Percentiles rank a stretch among this genome's conserved stretches.
phyloP scores from a whole-genome alignment of 2,888 invertebrate genomes.

The Stomorhina lunata region DNA sequence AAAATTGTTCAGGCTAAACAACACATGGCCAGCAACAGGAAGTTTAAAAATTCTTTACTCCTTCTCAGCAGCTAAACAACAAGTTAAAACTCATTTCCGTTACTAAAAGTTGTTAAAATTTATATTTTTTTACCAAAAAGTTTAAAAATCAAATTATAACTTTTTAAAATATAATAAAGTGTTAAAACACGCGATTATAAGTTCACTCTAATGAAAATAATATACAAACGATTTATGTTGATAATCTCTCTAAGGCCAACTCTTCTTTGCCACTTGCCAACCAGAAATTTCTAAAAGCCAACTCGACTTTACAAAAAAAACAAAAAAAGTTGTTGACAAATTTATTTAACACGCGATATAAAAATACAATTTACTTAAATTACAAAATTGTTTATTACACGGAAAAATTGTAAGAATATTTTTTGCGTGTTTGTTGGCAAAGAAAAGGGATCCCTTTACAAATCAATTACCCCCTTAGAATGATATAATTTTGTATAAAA shows the following conservation, averaged over 20 bases:
- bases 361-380: conserved; percentile 42
- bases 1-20: conserved; percentile 5
- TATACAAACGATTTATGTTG: conserved; percentile 11
- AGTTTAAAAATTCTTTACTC: conserved; percentile 27
- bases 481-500: background rate
- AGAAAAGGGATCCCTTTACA: conserved; percentile 21
- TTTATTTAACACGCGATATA: conserved; percentile 57
- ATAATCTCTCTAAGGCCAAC: background rate
- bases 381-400: conserved; percentile 27
- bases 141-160: conserved; percentile 64
- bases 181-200: conserved; percentile 63
- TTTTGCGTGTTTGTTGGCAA: background rate
- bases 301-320: too few species aligned
- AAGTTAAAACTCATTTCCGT: conserved; percentile 64
- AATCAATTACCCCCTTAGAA: conserved; percentile 46
- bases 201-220: background rate
- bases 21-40: conserved; percentile 51
- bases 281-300: background rate
- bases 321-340: conserved; percentile 60
- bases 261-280: background rate
- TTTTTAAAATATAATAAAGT: conserved; percentile 63
- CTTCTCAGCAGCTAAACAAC: conserved; percentile 11
- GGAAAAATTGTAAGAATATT: background rate
- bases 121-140: too few species aligned
- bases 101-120: conserved; percentile 31